These are phyloP conservation scores for Morone chrysops DNA, from an alignment of 2,113 vertebrate genomes.

Conservation along the genomic window DNA sequence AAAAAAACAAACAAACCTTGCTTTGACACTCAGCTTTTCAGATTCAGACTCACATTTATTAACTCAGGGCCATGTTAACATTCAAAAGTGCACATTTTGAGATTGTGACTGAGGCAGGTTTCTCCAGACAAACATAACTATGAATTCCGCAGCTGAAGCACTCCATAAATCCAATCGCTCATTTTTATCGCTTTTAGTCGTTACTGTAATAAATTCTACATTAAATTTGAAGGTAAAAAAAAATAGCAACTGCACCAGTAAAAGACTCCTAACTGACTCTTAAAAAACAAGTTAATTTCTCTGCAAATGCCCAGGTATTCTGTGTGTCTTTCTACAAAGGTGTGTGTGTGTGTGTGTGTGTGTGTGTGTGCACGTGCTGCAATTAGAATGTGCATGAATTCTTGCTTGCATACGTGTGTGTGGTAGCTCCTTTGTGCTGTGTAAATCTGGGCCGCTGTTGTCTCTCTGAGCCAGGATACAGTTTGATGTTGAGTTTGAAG, in stretches of 20 bases:
- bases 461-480: slow-evolving; percentile 32
- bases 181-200: slow-evolving; percentile 21
- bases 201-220: slow-evolving; percentile 23
- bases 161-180: slow-evolving; percentile 43
- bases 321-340: background rate
- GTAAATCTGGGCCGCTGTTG: slow-evolving; percentile 52
- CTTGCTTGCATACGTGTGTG: background rate
- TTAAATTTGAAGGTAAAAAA: slow-evolving; percentile 20
- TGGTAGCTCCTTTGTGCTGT: slow-evolving; percentile 14
- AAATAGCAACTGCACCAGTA: slow-evolving; percentile 8
- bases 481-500: slow-evolving; percentile 73
- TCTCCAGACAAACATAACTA: slow-evolving; percentile 17
- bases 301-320: background rate
- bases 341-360: background rate
- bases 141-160: slow-evolving; percentile 34
- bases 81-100: slow-evolving; percentile 9
- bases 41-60: slow-evolving; percentile 9
- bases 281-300: slow-evolving; percentile 3
- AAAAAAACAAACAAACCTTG: background rate
- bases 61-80: background rate
- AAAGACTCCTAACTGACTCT: slow-evolving; percentile 16
- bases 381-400: background rate
- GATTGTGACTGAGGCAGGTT: slow-evolving; percentile 5
- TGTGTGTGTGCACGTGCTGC: background rate
- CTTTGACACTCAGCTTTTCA: background rate